These are phyloP conservation scores for Papilio polyxenes DNA, from an alignment of 1,140 invertebrate genomes.

Conservation along the genomic window DNA sequence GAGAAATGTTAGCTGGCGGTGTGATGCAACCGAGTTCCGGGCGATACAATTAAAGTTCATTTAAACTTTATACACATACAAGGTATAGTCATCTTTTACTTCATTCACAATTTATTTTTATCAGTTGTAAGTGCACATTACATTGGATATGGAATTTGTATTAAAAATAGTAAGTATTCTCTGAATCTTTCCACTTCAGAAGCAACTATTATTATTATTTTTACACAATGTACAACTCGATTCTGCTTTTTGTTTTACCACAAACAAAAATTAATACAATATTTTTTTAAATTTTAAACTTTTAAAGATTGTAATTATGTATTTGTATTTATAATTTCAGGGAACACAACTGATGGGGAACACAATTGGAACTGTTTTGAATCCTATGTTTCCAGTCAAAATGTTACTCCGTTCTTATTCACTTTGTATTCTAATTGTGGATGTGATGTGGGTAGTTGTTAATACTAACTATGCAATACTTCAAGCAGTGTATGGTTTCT, in stretches of 20 bases:
- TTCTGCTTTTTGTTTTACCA: background rate
- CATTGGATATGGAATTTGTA: conserved; percentile 20
- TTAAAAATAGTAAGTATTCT: conserved; percentile 37
- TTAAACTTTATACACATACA: conserved; percentile 30
- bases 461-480: conserved; percentile 81
- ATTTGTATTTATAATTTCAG: conserved; percentile 53
- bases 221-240: too few species aligned
- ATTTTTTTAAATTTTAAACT: background rate
- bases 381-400: conserved; percentile 74
- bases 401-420: conserved; percentile 82
- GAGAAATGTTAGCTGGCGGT: conserved; percentile 30
- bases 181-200: too few species aligned
- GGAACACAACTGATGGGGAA: conserved; percentile 47
- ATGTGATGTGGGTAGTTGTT: conserved; percentile 79
- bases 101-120: background rate
- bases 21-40: conserved; percentile 39
- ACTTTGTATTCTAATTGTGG: conserved; percentile 78
- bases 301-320: background rate
- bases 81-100: conserved; percentile 31
- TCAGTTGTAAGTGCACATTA: background rate
- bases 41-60: conserved; percentile 29
- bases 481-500: conserved; percentile 78
- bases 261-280: background rate
- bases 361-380: conserved; percentile 54
- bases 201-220: too few species aligned